Evolutionary conservation across 92 coral and sea anemone species (phyloP), one percentile per base, ranked within the genome.

Genomic region (Epizoanthus stellaris): DNA sequence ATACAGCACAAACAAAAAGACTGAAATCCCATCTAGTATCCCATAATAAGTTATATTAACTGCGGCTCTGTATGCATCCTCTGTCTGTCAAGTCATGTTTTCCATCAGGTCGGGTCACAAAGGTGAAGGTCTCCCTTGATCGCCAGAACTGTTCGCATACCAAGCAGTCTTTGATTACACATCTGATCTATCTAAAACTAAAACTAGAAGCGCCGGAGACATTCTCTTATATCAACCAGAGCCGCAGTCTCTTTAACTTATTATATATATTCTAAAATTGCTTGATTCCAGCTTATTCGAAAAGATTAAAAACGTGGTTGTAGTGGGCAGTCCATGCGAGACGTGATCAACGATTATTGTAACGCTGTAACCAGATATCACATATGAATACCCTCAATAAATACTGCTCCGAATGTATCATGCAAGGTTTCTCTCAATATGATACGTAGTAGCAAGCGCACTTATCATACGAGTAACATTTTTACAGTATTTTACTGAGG

Each of bases 301-400:
- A 19, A 8, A 21, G 6, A 43, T 45, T 10, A 21, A 21, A 14
- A 16, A 15, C 25, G 14, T 12, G 12, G 39, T 62, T 62, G 58
- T 16, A 40, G 60, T 72, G 19, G 56, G 14, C 56, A 52, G 56
- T 49, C 1, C 19, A 45, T 49, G 59, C 36, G 72, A 79, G 47
- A 79, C 45, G 83, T 64, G 72, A 79, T 79, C 56, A 52, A 59
- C 81, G 65, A 40, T 21, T 5, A 63, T 23, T 79, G 83, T 79
- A 79, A 79, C 83, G 83, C 83, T 63, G 83, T 79, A 79, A 79
- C 83, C 23, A 49, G 83, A 79, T 64, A 79, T 45, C 70, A 67
- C 67, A 36, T 42, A 4, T 39, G 39, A 45, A 79, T 79, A 59
- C 53, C 71, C 72, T 14, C 17, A 60, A 38, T 76, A 3, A 16